Base-by-base conservation (phyloP, 1,140 invertebrate genomes). In the Solenopsis fugax region DNA sequence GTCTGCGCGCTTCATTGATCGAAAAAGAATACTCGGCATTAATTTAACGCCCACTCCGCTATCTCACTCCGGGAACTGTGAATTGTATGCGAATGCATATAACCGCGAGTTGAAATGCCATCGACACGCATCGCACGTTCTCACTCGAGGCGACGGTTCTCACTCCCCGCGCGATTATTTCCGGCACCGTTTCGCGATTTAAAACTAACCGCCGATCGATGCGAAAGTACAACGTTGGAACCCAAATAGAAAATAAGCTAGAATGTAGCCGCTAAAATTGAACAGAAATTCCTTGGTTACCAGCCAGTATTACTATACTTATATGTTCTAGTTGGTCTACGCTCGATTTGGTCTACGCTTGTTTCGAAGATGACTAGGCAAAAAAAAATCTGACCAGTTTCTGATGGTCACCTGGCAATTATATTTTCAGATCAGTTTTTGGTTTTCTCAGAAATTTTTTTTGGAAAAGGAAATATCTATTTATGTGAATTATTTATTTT, bases 1-100 rank as follows among this genome's bases (percentile, higher is more conserved):
- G 52, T 60, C 13, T 72, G 41, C 48, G 29, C 41, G 29, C 45
- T 21, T 73, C 41, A 67, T 73, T 82, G 80, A 84, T 84, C 69
- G 69, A 60, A 84, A 60, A 50, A 60, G 41, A 72, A 84, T 54
- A 60, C 80, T 75, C 69, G 45, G 54, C 72, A 41, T 84, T 84
- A 84, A 84, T 84, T 84, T 62, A 72, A 75, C 54, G 67, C 80
- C 41, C 80, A 75, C 67, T 60, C 29, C 69, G 69, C 54, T 75
- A 75, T 73, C 80, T 50, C 54, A 18, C 80, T 62, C 18, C 54
- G 69, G 37, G 54, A 60, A 73, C 4, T 60, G 54, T 50, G 29
- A 84, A 75, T 84, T 75, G 80, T 50, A 21, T 69, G 72, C 69
- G 80, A 54, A 45, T 84, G 54, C 69, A 50, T 34, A 50, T 65